These are phyloP conservation scores for Clusia tigrina DNA, from an alignment of 2,888 invertebrate species.

Conservation along the genomic window DNA sequence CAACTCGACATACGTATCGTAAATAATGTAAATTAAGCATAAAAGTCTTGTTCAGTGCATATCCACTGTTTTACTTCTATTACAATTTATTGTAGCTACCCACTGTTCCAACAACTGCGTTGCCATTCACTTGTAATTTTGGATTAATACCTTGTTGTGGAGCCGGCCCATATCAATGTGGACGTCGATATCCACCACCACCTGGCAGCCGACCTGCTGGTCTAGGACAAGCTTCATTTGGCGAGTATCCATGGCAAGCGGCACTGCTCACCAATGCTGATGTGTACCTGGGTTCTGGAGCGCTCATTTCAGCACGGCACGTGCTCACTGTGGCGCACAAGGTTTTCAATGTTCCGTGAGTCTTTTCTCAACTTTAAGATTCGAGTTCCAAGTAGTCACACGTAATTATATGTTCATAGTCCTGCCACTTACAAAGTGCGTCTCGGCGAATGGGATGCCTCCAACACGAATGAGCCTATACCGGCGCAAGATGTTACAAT, in stretches of 20 bases:
- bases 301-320: constrained; percentile 72
- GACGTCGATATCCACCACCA: constrained; percentile 57
- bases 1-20: constrained; percentile 72
- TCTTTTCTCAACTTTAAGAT: constrained; percentile 39
- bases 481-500: constrained; percentile 72
- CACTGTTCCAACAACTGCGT: constrained; percentile 22
- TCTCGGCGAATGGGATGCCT: constrained; percentile 80
- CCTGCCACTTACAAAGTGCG: constrained; percentile 70
- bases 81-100: too few relatives aligned
- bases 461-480: constrained; percentile 71
- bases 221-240: constrained; percentile 71
- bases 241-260: constrained; percentile 80
- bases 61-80: neutral
- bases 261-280: constrained; percentile 69
- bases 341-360: constrained; percentile 70
- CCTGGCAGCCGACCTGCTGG: constrained; percentile 56
- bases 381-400: too few relatives aligned
- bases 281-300: constrained; percentile 77
- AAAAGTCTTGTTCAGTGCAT: neutral
- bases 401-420: too few relatives aligned
- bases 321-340: constrained; percentile 80
- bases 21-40: constrained; percentile 66
- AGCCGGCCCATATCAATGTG: constrained; percentile 58
- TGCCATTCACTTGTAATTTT: constrained; percentile 47
- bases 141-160: constrained; percentile 57